Evolutionary conservation across 2,797 vertebrate genomes (phyloP).

Genomic region (Alca torda): DNA sequence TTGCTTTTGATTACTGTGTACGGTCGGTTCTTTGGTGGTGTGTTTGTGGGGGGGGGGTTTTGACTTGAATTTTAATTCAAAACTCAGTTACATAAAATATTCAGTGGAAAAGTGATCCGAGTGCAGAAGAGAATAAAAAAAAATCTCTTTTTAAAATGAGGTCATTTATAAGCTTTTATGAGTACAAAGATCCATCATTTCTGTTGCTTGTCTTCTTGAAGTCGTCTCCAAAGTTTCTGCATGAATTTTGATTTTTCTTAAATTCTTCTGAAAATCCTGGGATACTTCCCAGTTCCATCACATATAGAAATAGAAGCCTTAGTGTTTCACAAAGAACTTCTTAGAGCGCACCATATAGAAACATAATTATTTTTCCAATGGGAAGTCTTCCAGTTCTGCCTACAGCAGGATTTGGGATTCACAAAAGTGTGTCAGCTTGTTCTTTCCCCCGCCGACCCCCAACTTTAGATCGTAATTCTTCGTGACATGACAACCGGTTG

Average conservation of each 20-base stretch:
- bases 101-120: slow-evolving; percentile 16
- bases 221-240: neutral
- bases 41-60: neutral
- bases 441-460: neutral
- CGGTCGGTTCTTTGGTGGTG: neutral
- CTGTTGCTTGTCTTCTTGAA: neutral
- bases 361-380: neutral
- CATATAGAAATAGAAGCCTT: neutral
- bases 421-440: neutral
- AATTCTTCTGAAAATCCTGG: neutral
- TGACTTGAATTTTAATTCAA: slow-evolving; percentile 38
- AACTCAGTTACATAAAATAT: slow-evolving; percentile 30
- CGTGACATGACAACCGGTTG: neutral
- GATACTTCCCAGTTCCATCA: neutral
- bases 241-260: neutral
- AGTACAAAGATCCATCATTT: slow-evolving; percentile 31
- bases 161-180: slow-evolving; percentile 34
- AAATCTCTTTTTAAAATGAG: slow-evolving; percentile 40
- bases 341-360: neutral
- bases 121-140: neutral
- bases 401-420: neutral
- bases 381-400: neutral
- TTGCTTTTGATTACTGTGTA: slow-evolving; percentile 5
- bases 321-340: neutral
- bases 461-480: neutral